Evolutionary conservation across 2,888 invertebrate species (phyloP).

Genomic region (Drepana falcataria): DNA sequence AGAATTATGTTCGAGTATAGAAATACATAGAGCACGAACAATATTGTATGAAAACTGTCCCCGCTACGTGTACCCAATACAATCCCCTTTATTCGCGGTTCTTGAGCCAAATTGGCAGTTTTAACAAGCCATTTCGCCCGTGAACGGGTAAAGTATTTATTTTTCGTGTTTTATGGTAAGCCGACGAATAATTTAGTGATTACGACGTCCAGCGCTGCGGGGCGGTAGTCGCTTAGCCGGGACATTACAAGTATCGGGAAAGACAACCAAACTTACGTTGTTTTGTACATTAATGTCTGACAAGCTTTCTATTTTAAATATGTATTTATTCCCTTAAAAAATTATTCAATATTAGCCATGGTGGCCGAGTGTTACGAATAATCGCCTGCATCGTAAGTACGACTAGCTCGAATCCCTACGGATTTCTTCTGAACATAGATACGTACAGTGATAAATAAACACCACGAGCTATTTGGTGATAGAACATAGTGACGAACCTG

Average conservation of each 20-base stretch:
- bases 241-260: background rate
- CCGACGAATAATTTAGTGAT: constrained; percentile 65
- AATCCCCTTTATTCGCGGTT: constrained; percentile 17
- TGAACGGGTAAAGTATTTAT: constrained; percentile 59
- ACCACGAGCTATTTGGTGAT: too few relatives aligned
- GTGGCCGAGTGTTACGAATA: too few relatives aligned
- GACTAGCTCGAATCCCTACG: too few relatives aligned
- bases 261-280: background rate
- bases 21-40: background rate
- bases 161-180: constrained; percentile 50
- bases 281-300: too few relatives aligned
- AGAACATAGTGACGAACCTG: too few relatives aligned
- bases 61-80: constrained; percentile 6
- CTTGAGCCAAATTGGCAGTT: constrained; percentile 39
- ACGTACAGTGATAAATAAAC: too few relatives aligned
- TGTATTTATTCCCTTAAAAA: too few relatives aligned
- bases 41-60: constrained; percentile 12
- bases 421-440: too few relatives aligned
- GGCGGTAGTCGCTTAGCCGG: constrained; percentile 14
- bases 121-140: constrained; percentile 37
- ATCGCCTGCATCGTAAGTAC: too few relatives aligned
- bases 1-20: background rate
- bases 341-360: too few relatives aligned
- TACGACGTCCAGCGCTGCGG: constrained; percentile 35
- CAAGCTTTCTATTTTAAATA: too few relatives aligned